Percentiles rank a stretch among this genome's conserved stretches.
Evolutionary conservation across 2,113 vertebrate genomes (phyloP).

Genomic region (Promerops cafer): DNA sequence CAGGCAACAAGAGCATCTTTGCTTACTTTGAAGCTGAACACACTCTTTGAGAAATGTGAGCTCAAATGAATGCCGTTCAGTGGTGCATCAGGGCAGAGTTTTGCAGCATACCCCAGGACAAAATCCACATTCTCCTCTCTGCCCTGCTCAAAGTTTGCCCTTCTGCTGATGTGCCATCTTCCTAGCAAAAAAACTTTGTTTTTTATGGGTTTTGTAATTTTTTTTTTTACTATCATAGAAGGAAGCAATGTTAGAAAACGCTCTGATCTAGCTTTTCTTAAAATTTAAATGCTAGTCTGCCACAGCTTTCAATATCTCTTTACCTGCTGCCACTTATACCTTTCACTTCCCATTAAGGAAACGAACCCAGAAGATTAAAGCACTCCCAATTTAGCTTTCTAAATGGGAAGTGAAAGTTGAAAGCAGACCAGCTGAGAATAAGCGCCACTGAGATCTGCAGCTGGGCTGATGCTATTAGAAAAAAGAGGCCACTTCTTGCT

Average conservation of each 20-base stretch:
- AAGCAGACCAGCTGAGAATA: constrained; percentile 62
- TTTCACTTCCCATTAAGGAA: constrained; percentile 62
- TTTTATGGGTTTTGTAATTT: neutral
- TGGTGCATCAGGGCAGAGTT: neutral
- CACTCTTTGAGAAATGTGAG: neutral
- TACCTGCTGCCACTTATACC: constrained; percentile 49
- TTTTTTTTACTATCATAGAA: neutral
- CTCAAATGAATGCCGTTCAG: accelerated
- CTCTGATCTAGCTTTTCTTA: constrained; percentile 1
- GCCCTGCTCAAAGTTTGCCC: neutral
- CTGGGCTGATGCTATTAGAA: constrained; percentile 43
- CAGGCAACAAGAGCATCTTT: neutral
- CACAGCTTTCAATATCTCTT: constrained; percentile 14
- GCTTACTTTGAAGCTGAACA: neutral
- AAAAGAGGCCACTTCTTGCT: constrained; percentile 34
- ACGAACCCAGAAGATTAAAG: constrained; percentile 45
- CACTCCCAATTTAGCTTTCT: constrained; percentile 50
- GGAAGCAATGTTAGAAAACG: neutral
- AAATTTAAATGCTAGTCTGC: neutral
- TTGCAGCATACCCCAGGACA: neutral
- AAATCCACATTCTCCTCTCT: neutral
- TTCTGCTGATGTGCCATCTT: neutral
- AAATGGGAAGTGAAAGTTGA: constrained; percentile 58
- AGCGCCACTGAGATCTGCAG: constrained; percentile 50
- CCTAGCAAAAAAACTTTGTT: neutral